phyloP scores from a whole-genome alignment of 2,888 invertebrate genomes.

The Chloroclysta siterata region DNA sequence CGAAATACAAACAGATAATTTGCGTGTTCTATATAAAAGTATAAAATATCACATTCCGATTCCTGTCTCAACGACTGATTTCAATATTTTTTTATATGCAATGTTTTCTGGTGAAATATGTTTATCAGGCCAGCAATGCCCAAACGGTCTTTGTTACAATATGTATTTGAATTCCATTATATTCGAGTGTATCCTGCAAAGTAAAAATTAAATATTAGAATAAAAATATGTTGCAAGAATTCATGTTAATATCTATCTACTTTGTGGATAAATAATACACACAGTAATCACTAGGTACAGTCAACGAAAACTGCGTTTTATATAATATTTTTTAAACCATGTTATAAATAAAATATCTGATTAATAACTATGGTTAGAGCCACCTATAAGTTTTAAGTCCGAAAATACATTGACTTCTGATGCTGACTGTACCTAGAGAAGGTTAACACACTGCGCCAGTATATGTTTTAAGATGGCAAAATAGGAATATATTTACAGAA shows the following conservation, averaged over 20 bases:
- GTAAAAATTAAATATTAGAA: slow-evolving; percentile 50
- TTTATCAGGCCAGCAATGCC: slow-evolving; percentile 68
- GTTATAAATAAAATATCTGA: too few relatives aligned
- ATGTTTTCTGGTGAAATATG: background rate
- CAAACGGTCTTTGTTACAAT: slow-evolving; percentile 75
- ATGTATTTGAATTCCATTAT: slow-evolving; percentile 74
- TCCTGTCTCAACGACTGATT: slow-evolving; percentile 28
- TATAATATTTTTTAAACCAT: too few relatives aligned
- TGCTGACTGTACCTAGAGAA: too few relatives aligned
- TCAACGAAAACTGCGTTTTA: too few relatives aligned
- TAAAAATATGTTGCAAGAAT: background rate
- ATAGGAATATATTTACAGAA: too few relatives aligned
- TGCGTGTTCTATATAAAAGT: slow-evolving; percentile 44
- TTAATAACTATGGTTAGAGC: too few relatives aligned
- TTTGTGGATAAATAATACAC: background rate
- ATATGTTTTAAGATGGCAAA: too few relatives aligned
- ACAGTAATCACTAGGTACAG: too few relatives aligned
- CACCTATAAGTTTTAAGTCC: too few relatives aligned
- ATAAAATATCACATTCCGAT: slow-evolving; percentile 46
- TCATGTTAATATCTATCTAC: background rate
- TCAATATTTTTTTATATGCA: slow-evolving; percentile 8
- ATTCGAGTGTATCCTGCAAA: slow-evolving; percentile 81
- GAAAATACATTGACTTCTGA: too few relatives aligned
- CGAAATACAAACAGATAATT: slow-evolving; percentile 5
- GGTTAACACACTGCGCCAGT: too few relatives aligned